Conservation (phyloP, 92 coral and sea anemone genomes). For the Zoanthus solanderi region DNA sequence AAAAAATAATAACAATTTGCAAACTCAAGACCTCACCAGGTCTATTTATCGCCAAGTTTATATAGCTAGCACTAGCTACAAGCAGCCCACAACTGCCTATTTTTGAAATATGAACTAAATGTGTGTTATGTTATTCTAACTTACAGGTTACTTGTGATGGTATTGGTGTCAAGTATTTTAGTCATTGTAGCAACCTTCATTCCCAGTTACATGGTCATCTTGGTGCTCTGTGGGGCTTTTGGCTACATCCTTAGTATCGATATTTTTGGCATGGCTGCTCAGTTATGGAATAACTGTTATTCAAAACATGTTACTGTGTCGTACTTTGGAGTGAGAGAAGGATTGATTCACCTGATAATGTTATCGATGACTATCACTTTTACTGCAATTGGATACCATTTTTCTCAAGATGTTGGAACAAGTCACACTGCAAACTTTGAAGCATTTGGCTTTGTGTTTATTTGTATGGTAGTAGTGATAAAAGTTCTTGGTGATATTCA, state of each 20-base stretch:
- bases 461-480: conserved; percentile 65
- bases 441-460: conserved; percentile 75
- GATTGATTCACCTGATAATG: conserved; percentile 59
- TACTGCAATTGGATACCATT: conserved; percentile 71
- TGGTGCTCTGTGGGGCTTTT: conserved; percentile 62
- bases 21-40: too few species aligned
- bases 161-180: conserved; percentile 72
- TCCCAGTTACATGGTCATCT: conserved; percentile 62
- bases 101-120: too few species aligned
- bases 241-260: conserved; percentile 87
- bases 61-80: too few species aligned
- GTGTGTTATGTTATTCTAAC: too few species aligned
- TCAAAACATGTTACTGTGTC: conserved; percentile 9
- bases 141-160: conserved; percentile 76
- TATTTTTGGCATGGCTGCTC: conserved; percentile 69
- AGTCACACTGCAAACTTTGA: conserved; percentile 47
- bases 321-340: conserved; percentile 64
- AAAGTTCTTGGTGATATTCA: conserved; percentile 89
- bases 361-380: conserved; percentile 48
- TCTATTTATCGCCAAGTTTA: too few species aligned
- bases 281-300: conserved; percentile 30
- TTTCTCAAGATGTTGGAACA: conserved; percentile 50
- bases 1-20: too few species aligned
- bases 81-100: too few species aligned
- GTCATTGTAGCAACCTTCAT: conserved; percentile 80